These are phyloP conservation scores for Portevinia maculata DNA, from an alignment of 2,888 invertebrate species.

Conservation along the genomic window DNA sequence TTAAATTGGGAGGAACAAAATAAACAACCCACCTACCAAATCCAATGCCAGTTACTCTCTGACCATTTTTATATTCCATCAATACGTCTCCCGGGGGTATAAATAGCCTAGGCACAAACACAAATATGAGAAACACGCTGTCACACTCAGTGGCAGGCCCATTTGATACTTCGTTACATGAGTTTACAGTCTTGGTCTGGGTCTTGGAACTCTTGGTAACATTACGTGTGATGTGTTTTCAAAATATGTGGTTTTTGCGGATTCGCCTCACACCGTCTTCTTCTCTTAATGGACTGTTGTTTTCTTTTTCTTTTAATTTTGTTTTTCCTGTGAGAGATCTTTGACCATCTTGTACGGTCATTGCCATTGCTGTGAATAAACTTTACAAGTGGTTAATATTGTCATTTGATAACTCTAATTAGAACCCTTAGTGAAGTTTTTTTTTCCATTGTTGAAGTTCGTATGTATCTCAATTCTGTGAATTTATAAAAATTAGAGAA, in stretches of 20 bases:
- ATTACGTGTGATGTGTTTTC: constrained; percentile 17
- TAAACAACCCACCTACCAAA: constrained; percentile 15
- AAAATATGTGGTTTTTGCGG: constrained; percentile 43
- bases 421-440: background rate
- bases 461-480: no score
- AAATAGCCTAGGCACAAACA: background rate
- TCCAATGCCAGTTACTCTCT: constrained; percentile 15
- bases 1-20: background rate
- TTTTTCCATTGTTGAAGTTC: background rate
- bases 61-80: constrained; percentile 59
- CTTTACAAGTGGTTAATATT: constrained; percentile 30
- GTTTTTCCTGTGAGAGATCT: constrained; percentile 27
- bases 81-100: constrained; percentile 25
- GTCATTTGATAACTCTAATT: constrained; percentile 14
- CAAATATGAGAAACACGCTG: constrained; percentile 36
- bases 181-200: constrained; percentile 18
- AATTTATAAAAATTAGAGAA: no score
- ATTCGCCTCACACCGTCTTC: constrained; percentile 18
- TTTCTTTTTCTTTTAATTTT: constrained; percentile 19
- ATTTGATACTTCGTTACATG: constrained; percentile 38
- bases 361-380: constrained; percentile 48
- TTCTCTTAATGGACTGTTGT: constrained; percentile 2
- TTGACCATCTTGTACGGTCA: constrained; percentile 62
- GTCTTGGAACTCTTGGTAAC: constrained; percentile 34
- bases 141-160: background rate